Percentiles rank a stretch among this genome's conserved stretches.
Evolutionary conservation across 2,113 vertebrate genomes (phyloP).

Genomic region (Bos taurus): ARS-UCD2.0 NC_037334.1:15259001-15259500

Average conservation of each 20-base stretch:
- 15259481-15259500: background rate
- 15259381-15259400: background rate
- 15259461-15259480: background rate
- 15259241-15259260: background rate
- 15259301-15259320: background rate
- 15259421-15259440: accelerated
- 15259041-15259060: background rate
- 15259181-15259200: background rate
- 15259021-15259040: background rate
- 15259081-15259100: background rate
- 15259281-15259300: background rate
- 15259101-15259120: background rate
- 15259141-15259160: background rate
- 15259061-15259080: background rate
- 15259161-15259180: background rate
- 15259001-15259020: background rate
- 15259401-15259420: accelerated
- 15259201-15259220: background rate
- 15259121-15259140: background rate
- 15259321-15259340: background rate
- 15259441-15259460: background rate
- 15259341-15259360: background rate
- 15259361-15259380: background rate
- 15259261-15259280: background rate
- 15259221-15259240: background rate